Conservation (phyloP, 2,888 invertebrate genomes). For the Habroteleia sp. region DNA sequence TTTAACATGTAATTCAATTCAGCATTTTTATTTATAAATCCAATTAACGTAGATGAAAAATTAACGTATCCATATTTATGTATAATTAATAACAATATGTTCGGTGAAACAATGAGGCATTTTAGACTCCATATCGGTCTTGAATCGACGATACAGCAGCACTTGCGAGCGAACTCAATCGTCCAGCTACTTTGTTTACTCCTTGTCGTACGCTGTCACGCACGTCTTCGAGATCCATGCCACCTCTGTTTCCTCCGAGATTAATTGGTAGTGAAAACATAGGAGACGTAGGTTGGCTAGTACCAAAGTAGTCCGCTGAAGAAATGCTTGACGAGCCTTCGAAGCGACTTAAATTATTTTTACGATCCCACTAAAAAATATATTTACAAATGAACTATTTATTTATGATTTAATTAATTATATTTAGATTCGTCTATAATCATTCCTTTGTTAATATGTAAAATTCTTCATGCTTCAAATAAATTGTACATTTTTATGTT, state of each 20-base stretch:
- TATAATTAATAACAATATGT: slow-evolving; percentile 43
- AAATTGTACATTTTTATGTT: no score
- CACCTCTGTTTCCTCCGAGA: slow-evolving; percentile 71
- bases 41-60: slow-evolving; percentile 72
- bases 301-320: slow-evolving; percentile 96
- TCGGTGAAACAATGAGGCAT: slow-evolving; percentile 4
- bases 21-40: slow-evolving; percentile 77
- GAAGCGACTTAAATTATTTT: slow-evolving; percentile 87
- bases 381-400: no score
- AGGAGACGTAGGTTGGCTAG: slow-evolving; percentile 79
- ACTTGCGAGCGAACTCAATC: slow-evolving; percentile 95
- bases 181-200: slow-evolving; percentile 98
- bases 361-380: slow-evolving; percentile 82
- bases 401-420: no score
- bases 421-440: no score
- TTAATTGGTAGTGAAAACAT: slow-evolving; percentile 75
- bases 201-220: slow-evolving; percentile 98
- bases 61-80: slow-evolving; percentile 64
- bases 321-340: slow-evolving; percentile 97
- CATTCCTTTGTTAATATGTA: no score
- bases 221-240: slow-evolving; percentile 94
- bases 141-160: slow-evolving; percentile 96
- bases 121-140: slow-evolving; percentile 82
- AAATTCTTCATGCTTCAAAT: no score
- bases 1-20: slow-evolving; percentile 64